Conservation (phyloP, 2,888 invertebrate species). For the Stenodema calcarata region DNA sequence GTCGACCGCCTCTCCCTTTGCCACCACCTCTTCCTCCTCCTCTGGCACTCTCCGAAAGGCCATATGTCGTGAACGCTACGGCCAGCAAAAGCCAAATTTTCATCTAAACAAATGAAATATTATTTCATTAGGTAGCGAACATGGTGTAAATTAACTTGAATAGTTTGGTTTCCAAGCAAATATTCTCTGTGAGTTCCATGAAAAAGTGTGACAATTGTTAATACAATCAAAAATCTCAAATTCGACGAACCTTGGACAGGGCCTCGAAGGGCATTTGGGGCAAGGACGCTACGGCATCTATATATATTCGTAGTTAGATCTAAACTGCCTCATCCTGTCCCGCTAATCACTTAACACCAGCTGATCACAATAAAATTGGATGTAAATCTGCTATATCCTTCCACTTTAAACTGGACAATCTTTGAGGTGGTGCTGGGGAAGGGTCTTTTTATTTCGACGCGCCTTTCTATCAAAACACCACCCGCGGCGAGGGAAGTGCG, state of each 20-base stretch:
- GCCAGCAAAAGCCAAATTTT: conserved; percentile 44
- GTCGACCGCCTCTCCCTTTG: conserved; percentile 60
- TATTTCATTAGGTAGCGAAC: not conserved
- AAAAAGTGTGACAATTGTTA: too few relatives aligned
- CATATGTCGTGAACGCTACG: conserved; percentile 37
- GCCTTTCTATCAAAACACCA: not conserved
- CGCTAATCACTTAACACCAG: not conserved
- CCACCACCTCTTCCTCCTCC: conserved; percentile 59
- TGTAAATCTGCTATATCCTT: not conserved
- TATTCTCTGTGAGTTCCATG: too few relatives aligned
- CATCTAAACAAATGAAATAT: conserved; percentile 1
- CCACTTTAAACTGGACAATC: not conserved
- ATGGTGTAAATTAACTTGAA: too few relatives aligned
- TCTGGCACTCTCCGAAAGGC: conserved; percentile 33
- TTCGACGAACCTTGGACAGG: not conserved
- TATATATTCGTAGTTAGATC: not conserved
- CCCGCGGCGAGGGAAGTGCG: not conserved
- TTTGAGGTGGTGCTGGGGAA: not conserved
- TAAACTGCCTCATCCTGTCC: not conserved
- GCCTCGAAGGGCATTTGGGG: not conserved
- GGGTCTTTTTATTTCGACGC: not conserved
- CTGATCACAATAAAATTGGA: not conserved
- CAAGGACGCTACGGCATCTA: not conserved
- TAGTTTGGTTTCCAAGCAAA: too few relatives aligned
- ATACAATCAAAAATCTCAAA: not conserved